Evolutionary conservation across 2,888 invertebrate species (phyloP).

Genomic region (Geotrupes spiniger): DNA sequence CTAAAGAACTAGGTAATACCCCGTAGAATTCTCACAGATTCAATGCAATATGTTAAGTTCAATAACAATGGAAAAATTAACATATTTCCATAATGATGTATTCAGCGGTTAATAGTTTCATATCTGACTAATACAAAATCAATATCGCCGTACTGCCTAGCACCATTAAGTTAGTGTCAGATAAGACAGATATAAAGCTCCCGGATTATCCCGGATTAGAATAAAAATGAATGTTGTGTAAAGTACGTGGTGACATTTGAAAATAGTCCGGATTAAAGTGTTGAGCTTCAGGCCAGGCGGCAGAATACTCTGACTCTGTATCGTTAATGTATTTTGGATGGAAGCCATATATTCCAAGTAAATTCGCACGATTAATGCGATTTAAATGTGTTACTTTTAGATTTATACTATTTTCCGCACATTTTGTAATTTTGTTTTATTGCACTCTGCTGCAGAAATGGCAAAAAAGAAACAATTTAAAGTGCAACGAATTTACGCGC

Average conservation of each 20-base stretch:
- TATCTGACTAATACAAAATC: constrained; percentile 22
- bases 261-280: constrained; percentile 34
- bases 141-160: constrained; percentile 21
- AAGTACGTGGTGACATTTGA: constrained; percentile 37
- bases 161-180: constrained; percentile 28
- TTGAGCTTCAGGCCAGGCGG: constrained; percentile 15
- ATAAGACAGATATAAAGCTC: constrained; percentile 35
- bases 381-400: constrained; percentile 24
- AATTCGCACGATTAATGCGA: constrained; percentile 23
- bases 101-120: neutral
- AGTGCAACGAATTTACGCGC: neutral
- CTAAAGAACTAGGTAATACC: too few species aligned
- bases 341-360: constrained; percentile 21
- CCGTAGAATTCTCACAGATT: too few species aligned
- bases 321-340: constrained; percentile 27
- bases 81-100: too few species aligned
- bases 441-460: constrained; percentile 5
- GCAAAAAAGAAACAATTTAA: constrained; percentile 8
- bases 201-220: constrained; percentile 36
- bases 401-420: constrained; percentile 21
- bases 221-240: constrained; percentile 40
- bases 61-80: too few species aligned
- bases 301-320: constrained; percentile 14
- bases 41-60: too few species aligned
- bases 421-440: constrained; percentile 18